Base-by-base conservation (phyloP, 2,888 invertebrate genomes). In the Erebia palarica region DNA sequence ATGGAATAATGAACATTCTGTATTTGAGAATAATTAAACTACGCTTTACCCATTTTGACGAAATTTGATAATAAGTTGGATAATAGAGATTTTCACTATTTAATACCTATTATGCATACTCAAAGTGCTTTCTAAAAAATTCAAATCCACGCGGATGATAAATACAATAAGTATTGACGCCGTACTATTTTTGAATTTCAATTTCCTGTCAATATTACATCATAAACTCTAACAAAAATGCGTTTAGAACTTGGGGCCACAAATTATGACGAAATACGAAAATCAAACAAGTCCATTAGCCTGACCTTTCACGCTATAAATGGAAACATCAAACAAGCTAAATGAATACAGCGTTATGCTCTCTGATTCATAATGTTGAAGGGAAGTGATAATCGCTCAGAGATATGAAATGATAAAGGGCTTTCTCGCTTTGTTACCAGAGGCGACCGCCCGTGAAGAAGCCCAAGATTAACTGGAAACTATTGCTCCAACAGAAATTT, bases 321-420 rank as follows among this genome's bases (percentile, higher is more conserved):
- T 73, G 68, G 65, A 72, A 66, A 70, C 63, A 69, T 67, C 72
- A 73, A 75, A 73, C 60, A 73, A 55, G 42, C 69, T 66, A 68
- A 74, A 74, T 68, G 72, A 71, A 71, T 71, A 75, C 75, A 75
- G 66, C 70, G 73, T 70, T 73, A 73, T 73, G 75, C 75, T 75
- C 68, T 75, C 66, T 67, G 71, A 66, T 70, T 72, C 72, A 64
- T 75, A 64, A 72, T 71, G 75, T 72, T 73, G 49, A 44, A 65
- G 66, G 68, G 71, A 73, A 73, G 73, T 72, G 75, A 72, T 75
- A 75, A 75, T 75, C 70, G 69, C 66, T 70, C 47, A 68, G 67
- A 71, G 73, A 71, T 70, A 68, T 65, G 68, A 73, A 58, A 61
- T 64, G 64, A 71, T 71, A 71, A 53, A 64, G 67, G 51, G 67